phyloP scores from a whole-genome alignment of 30 jellyfish, hydroid and myxozoan species.

The Clytia hemisphaerica region DNA sequence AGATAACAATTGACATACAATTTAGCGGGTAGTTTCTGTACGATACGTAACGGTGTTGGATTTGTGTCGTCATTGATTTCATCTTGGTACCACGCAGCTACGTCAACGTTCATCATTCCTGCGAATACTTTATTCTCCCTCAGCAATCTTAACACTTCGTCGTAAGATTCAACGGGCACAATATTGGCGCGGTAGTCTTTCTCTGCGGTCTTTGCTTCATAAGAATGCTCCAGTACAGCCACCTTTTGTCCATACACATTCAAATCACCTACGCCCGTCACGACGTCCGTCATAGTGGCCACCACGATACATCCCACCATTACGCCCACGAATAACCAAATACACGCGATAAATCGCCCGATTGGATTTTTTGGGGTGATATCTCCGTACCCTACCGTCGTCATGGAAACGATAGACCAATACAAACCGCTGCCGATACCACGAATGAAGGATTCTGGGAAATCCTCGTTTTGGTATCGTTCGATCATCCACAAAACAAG shows the following conservation, averaged over 20 bases:
- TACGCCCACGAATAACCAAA: constrained; percentile 19
- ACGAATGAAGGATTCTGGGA: neutral
- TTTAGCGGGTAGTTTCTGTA: neutral
- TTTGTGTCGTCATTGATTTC: neutral
- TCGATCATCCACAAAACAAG: constrained; percentile 2
- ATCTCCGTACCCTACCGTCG: constrained; percentile 29
- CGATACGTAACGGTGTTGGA: constrained; percentile 7
- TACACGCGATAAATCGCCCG: constrained; percentile 10
- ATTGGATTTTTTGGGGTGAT: neutral
- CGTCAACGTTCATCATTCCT: constrained; percentile 5
- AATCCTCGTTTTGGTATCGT: neutral
- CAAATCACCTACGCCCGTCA: constrained; percentile 4
- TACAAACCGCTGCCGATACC: constrained; percentile 11
- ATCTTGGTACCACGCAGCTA: constrained; percentile 9
- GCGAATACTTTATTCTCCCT: constrained; percentile 7
- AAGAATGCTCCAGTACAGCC: constrained; percentile 11
- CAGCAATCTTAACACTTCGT: neutral
- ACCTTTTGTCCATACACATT: neutral
- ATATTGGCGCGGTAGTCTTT: constrained; percentile 4
- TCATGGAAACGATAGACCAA: constrained; percentile 24
- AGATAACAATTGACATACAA: neutral
- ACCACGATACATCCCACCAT: constrained; percentile 10
- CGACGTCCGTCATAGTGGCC: constrained; percentile 15
- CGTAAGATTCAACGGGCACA: constrained; percentile 9
- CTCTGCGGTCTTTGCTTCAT: neutral